Evolutionary conservation across 2,797 vertebrate genomes (phyloP), one percentile per base, ranked within the genome.

Genomic region (Bryconaethiops microstoma): DNA sequence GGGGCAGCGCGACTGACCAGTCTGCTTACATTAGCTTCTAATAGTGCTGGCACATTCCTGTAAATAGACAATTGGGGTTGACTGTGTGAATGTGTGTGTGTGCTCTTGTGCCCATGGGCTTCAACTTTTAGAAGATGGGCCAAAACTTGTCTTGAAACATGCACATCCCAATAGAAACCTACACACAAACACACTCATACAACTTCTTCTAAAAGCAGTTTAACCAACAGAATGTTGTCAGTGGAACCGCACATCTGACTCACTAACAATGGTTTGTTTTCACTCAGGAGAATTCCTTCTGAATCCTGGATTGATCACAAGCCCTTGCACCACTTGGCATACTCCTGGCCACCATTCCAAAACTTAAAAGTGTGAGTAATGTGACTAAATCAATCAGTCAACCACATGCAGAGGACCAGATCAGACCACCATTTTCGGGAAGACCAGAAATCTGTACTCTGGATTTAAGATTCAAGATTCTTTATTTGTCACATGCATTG

Each of bases 11-110:
- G 69, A 74, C 70, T 35, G 25, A 64, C 13, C 25, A 25, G 62
- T 64, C 62, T 72, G 48, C 63, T 80, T 10, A 64, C 67, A 76
- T 79, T 78, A 81, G 40, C 29, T 63, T 76, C 76, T 63, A 52
- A 60, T 59, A 29, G 39, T 42, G 71, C 62, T 64, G 62, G 25
- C 14, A 25, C 29, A 13, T 29, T 62, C 60, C 60, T 62, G 23
- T 62, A 29, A 62, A 62, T 16, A 23, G 8, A 29, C 10, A 25
- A 12, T 23, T 12, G 21, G 23, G 7, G 23, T 21, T 62, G 10
- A 25, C 1, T 62, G 59, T 60, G 57, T 60, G 21, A 1, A 6
- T 59, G 55, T 59, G 57, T 59, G 57, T 59, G 57, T 59, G 50
- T 52, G 45, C 60, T 25, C 29, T 62, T 62, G 60, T 29, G 60